Base-by-base conservation (phyloP, 2,888 invertebrate genomes). In the Calliopum simillimum region DNA sequence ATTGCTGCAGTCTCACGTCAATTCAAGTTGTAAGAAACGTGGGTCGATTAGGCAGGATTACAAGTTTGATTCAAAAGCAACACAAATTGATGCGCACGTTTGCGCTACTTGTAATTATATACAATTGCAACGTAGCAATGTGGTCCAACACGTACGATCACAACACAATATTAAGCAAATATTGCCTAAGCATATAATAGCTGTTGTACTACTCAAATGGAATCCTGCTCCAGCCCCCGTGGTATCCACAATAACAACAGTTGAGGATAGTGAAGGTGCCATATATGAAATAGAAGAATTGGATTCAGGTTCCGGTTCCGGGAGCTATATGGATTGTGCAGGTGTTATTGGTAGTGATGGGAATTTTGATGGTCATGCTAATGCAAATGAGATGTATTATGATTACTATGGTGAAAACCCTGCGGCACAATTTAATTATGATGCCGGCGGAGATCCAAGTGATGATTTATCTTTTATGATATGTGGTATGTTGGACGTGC, bases 81-180 rank as follows among this genome's bases (percentile, higher is more conserved):
- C 70, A 41, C 73, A 77, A 72, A 78, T 80, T 44, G 77, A 74
- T 47, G 93, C 91, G 1, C 92, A 90, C 78, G 86, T 93, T 21
- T 94, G 94, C 80, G 87, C 88, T 0, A 87, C 89, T 71, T 94
- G 94, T 80, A 91, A 93, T 81, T 94, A 89, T 76, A 88, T 92
- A 5, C 94, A 94, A 84, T 80, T 93, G 74, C 88, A 89, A 12
- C 84, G 89, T 67, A 86, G 87, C 70, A 90, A 90, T 77, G 84
- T 93, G 0, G 88, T 90, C 75, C 88, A 88, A 0, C 94, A 94
- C 78, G 86, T 92, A 25, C 73, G 75, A 63, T 75, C 69, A 4
- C 78, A 82, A 56, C 83, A 83, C 64, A 70, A 72, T 53, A 19
- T 78, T 19, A 68, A 55, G 33, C 69, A 76, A 44, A 72, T 77